Evolutionary conservation across 2,888 invertebrate genomes (phyloP), one percentile per base, ranked within the genome.

Genomic region (Osedax frankpressi): DNA sequence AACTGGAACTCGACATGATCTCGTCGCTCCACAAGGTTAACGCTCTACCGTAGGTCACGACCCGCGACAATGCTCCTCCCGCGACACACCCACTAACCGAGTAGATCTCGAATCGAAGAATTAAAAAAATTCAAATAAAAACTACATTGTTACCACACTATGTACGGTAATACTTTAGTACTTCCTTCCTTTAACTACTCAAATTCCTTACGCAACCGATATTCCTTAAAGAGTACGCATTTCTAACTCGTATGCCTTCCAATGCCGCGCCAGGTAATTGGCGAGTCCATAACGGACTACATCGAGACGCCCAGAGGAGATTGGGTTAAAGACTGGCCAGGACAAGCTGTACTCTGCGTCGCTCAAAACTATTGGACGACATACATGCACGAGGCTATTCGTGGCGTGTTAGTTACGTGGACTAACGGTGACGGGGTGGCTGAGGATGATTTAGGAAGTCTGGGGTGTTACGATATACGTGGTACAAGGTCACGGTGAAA

Each of bases 1-100:
- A 94, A 81, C 85, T 96, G 69, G 94, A 95, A 84, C 85, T 85
- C 11, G 88, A 90, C 75, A 95, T 96, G 94, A 90, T 93, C 80
- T 88, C 89, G 77, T 94, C 94, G n/a, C 87, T 95, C 0, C 90
- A 90, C 79, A 86, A 86, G 83, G 87, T 86, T 76, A 73, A 89
- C 27, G 62, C 44, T 24, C 28, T 27, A 65, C 65, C 24, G n/a
- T 1, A 28, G 24, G 65, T 19, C 1, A 65, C 14, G 2, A 2
- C 14, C n/a, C n/a, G n/a, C n/a, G n/a, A n/a, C n/a, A n/a, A n/a
- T n/a, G n/a, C n/a, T n/a, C 59, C 59, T 14, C 59, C 14, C 59
- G 19, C 59, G 14, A 59, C 59, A 59, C 59, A 59, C 59, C 14
- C 59, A 59, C 59, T 14, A 14, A 59, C 59, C 59, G 14, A n/a